Conservation (phyloP, 2,888 invertebrate genomes). For the Idaea straminata region DNA sequence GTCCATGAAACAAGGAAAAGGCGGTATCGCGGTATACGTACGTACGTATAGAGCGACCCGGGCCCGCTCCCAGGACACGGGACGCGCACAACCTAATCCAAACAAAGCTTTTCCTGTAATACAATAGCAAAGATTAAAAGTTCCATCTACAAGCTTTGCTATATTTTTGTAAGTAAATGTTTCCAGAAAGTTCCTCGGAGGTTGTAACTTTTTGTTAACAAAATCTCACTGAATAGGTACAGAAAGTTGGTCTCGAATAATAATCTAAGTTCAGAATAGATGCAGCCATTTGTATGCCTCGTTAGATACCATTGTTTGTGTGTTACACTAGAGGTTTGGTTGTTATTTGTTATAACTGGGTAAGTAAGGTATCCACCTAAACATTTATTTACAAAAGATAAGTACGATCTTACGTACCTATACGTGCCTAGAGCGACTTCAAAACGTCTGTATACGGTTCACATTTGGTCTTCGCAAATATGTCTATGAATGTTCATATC, state of each 20-base stretch:
- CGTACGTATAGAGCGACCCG: too few relatives aligned
- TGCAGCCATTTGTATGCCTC: background rate
- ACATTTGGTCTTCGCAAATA: too few relatives aligned
- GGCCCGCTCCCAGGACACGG: background rate
- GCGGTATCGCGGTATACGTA: background rate
- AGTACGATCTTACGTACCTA: too few relatives aligned
- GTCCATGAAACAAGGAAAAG: background rate
- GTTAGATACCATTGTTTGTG: background rate
- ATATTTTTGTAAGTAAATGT: background rate
- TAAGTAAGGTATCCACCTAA: background rate
- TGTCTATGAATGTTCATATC: too few relatives aligned
- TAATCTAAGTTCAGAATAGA: background rate
- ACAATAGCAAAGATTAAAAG: slow-evolving; percentile 1
- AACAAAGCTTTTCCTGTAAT: background rate
- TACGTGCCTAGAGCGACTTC: too few relatives aligned
- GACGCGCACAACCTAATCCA: background rate
- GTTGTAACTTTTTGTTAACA: background rate
- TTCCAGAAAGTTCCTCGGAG: background rate
- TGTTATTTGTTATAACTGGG: background rate
- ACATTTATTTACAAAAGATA: too few relatives aligned
- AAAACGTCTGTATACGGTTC: too few relatives aligned
- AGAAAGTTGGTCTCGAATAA: background rate
- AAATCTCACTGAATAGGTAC: background rate
- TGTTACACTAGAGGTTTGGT: background rate
- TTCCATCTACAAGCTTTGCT: background rate